Evolutionary conservation across 2,797 vertebrate species (phyloP).

Genomic region (Gallinago nigripennis): DNA sequence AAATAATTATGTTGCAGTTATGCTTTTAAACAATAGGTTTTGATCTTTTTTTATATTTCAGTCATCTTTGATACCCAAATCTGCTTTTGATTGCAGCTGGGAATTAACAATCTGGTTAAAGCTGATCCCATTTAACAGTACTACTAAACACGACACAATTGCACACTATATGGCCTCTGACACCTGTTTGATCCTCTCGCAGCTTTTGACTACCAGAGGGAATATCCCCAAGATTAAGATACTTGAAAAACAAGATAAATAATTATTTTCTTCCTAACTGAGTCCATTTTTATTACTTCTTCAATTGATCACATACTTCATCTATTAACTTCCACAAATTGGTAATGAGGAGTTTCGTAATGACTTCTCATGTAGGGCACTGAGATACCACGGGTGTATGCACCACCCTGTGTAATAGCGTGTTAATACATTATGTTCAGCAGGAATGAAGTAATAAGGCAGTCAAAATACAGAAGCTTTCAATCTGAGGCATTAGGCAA

Average conservation of each 20-base stretch:
- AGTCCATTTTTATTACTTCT: not conserved
- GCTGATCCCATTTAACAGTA: not conserved
- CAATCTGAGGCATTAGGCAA: not conserved
- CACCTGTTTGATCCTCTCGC: not conserved
- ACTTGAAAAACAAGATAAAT: constrained; percentile 1
- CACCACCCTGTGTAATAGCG: not conserved
- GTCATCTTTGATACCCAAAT: not conserved
- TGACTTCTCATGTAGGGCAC: not conserved
- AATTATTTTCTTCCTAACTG: not conserved
- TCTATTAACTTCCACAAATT: not conserved
- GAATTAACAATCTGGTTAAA: not conserved
- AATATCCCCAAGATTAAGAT: not conserved
- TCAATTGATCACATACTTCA: not conserved
- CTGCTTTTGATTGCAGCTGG: not conserved
- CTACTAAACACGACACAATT: not conserved
- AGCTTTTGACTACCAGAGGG: not conserved
- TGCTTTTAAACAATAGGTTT: not conserved
- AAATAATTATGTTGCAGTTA: not conserved
- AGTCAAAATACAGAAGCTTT: not conserved
- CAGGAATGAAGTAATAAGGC: not conserved
- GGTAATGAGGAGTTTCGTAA: not conserved
- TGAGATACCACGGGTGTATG: not conserved
- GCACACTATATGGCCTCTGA: not conserved
- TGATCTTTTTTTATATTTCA: not conserved
- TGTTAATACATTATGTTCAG: not conserved